Conservation (phyloP, 1,140 invertebrate species). For the Rhagoletis zephyria region DNA sequence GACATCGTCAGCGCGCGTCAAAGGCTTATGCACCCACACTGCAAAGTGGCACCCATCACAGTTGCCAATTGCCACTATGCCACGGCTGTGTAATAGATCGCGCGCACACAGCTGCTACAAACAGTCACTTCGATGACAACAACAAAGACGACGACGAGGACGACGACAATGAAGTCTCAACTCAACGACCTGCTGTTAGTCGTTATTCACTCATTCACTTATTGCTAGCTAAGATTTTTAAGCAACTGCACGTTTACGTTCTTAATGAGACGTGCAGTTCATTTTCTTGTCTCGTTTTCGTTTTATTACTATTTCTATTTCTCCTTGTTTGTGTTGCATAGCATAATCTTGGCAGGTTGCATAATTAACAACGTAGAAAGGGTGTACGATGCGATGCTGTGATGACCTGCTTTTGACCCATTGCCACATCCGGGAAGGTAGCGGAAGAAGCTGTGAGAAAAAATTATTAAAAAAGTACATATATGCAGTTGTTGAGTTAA, state of each 20-base stretch:
- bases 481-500: not conserved
- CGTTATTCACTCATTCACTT: constrained; percentile 48
- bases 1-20: not conserved
- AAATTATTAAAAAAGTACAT: not conserved
- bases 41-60: not conserved
- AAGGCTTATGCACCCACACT: constrained; percentile 37
- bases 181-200: constrained; percentile 43
- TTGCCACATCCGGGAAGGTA: constrained; percentile 10
- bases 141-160: not conserved
- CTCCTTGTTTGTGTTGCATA: not conserved
- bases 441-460: not conserved
- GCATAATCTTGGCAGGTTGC: constrained; percentile 46
- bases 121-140: constrained; percentile 5
- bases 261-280: constrained; percentile 51
- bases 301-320: not conserved
- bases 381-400: not conserved
- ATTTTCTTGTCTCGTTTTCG: not conserved
- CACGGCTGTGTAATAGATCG: constrained; percentile 10
- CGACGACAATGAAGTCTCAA: not conserved
- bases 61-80: not conserved
- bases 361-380: constrained; percentile 26
- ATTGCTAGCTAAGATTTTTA: not conserved
- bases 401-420: constrained; percentile 35
- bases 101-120: not conserved
- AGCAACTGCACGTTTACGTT: constrained; percentile 44